Evolutionary conservation across 2,797 vertebrate species (phyloP).

Genomic region (Sebastes goodei): DNA sequence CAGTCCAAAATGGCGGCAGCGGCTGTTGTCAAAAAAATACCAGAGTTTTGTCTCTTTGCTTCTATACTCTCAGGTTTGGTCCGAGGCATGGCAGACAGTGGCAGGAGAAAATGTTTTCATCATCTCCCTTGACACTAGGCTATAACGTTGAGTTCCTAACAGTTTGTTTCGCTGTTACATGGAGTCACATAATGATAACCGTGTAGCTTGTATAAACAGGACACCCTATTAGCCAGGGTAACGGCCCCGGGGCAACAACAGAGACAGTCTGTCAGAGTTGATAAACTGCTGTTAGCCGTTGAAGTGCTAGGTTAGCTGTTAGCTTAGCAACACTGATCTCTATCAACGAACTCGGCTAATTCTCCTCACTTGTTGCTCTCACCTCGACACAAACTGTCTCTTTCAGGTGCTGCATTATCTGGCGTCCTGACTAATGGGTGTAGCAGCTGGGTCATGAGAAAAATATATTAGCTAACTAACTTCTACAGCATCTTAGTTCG

Average conservation of each 20-base stretch:
- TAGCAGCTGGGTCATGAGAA: too few species aligned
- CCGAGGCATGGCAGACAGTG: background rate
- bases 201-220: background rate
- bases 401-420: background rate
- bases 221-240: background rate
- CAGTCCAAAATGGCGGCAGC: too few species aligned
- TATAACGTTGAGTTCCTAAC: background rate
- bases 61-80: too few species aligned
- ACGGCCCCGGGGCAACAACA: background rate
- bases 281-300: background rate
- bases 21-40: too few species aligned
- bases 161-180: background rate
- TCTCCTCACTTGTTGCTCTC: background rate
- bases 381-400: background rate
- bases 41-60: too few species aligned
- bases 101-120: background rate
- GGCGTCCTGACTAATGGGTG: background rate
- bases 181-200: background rate
- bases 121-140: background rate
- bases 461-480: background rate
- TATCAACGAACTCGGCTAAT: background rate
- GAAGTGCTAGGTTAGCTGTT: too few species aligned
- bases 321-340: background rate
- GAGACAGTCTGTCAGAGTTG: background rate
- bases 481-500: background rate